phyloP scores from a whole-genome alignment of 2,113 vertebrate species.

The Crypturellus undulatus region DNA sequence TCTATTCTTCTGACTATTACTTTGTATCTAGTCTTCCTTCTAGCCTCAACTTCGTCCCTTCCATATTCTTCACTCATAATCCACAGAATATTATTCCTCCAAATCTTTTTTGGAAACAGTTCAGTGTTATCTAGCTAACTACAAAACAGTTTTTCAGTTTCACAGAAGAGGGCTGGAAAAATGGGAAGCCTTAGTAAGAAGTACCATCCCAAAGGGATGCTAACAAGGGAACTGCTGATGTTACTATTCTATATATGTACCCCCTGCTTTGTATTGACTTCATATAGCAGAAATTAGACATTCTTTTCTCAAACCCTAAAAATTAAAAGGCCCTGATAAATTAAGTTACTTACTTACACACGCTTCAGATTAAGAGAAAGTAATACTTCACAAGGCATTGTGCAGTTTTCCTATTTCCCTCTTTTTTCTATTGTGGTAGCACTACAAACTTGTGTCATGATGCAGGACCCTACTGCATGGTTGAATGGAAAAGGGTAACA shows the following conservation, averaged over 20 bases:
- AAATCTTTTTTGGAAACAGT: not conserved
- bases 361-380: not conserved
- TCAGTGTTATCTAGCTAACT: not conserved
- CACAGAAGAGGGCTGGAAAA: not conserved
- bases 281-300: not conserved
- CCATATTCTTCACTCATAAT: not conserved
- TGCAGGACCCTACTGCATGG: not conserved
- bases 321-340: not conserved
- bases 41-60: not conserved
- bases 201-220: not conserved
- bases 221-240: not conserved
- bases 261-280: not conserved
- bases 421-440: not conserved
- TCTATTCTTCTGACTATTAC: not conserved
- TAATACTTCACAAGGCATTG: not conserved
- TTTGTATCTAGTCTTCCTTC: not conserved
- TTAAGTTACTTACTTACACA: not conserved
- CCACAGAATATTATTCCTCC: not conserved
- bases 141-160: not conserved
- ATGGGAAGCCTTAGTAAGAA: not conserved
- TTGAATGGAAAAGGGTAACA: not conserved
- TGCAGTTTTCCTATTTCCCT: not conserved
- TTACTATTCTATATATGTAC: not conserved
- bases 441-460: not conserved
- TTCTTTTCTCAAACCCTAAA: not conserved